Evolutionary conservation across 2,888 invertebrate species (phyloP), one percentile per base, ranked within the genome.

Genomic region (Athalia cordata): DNA sequence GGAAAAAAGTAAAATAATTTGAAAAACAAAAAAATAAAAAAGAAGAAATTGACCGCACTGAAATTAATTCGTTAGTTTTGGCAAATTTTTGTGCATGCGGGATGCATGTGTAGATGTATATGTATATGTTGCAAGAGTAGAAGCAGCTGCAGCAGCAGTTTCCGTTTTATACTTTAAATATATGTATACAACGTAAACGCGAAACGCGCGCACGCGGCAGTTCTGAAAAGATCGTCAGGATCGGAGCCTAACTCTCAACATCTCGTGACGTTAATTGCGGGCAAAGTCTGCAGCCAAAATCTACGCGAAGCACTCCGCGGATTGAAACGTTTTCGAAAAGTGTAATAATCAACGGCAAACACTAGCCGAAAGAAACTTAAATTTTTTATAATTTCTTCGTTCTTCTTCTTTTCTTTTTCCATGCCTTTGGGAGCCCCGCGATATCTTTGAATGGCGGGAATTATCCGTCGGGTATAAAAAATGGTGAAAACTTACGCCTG

Each of bases 251-350:
- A 13, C 9, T 67, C 50, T 67, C 52, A 68, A 29, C 68, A 3
- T 68, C 59, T 72, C 72, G 72, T 72, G 72, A 72, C 72, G 72
- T 59, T 72, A 72, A 72, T 72, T 72, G 72, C 57, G 59, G 45
- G 57, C n/a, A 43, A 50, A 68, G 68, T 68, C 68, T 47, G 55
- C 29, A 45, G 72, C 68, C 8, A 68, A 68, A 72, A 59, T 72
- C 72, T 72, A 57, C 57, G 57, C 47, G 13, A 9, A 52, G 47
- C 29, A 9, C 64, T 47, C 13, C 29, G 55, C 43, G 50, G 68
- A 52, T 50, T 68, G 68, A 68, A 68, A 52, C 55, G 50, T 68
- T 55, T 5, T 13, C 11, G 61, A 11, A 43, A 52, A 43, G 47
- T 6, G 29, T 7, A 29, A 11, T 29, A 55, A 55, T 65, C 11